Base-by-base conservation (phyloP, 2,888 invertebrate genomes). In the Macaria liturata region DNA sequence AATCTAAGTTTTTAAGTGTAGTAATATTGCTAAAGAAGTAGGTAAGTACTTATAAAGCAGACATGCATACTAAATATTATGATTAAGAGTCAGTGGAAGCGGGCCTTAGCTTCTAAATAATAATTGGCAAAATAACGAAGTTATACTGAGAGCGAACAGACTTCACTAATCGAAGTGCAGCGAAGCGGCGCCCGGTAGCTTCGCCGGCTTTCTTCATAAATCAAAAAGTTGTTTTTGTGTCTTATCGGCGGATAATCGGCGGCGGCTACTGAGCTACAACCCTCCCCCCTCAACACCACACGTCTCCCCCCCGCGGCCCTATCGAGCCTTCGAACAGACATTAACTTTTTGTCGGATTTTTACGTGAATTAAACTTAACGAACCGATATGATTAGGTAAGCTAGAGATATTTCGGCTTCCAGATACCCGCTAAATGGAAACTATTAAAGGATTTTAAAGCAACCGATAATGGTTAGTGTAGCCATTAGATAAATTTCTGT, bases 161-260 rank as follows among this genome's bases (percentile, higher is more conserved):
- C 83, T 71, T 80, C 83, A 79, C 81, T 82, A 81, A 48, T 30
- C 7, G 67, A 70, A 71, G 70, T 65, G 66, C 67, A 54, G 68
- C 69, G 67, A 63, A 57, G 67, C 72, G 84, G 86, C 88, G 85
- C 84, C 88, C 89, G 72, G 90, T 89, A 90, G 90, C 77, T 81
- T 80, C 78, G 75, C 74, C 70, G 79, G 84, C 85, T 87, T 86
- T 88, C 87, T 86, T 89, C 88, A 90, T 90, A 90, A 90, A 90
- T 90, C 90, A 90, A 89, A 88, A 88, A 83, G 88, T 84, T 85
- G 89, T 88, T 88, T 89, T 89, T 88, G 83, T 88, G 83, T 78
- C 80, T 87, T 90, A 91, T 88, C 90, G 83, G 76, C 81, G 81
- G 83, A 87, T 88, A 88, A 89, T 89, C 88, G 85, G 81, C 83